phyloP scores from a whole-genome alignment of 2,113 vertebrate species.

The Castor canadensis region DNA sequence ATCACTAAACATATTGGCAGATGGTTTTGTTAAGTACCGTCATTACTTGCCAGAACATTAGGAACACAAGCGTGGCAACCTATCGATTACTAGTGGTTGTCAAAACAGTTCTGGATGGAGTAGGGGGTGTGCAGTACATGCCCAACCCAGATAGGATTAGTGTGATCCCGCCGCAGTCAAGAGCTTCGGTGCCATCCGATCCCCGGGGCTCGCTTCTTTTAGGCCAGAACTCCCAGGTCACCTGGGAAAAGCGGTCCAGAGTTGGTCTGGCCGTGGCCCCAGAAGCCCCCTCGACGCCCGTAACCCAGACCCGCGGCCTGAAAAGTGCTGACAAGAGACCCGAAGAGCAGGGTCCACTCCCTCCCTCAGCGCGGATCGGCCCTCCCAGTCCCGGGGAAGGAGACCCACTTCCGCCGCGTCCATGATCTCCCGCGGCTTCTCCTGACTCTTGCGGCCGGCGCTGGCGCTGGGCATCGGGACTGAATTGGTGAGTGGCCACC shows the following conservation, averaged over 20 bases:
- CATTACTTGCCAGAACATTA: background rate
- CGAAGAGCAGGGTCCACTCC: background rate
- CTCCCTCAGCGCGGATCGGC: background rate
- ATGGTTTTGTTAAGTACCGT: background rate
- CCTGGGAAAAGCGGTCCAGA: background rate
- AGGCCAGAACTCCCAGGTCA: background rate
- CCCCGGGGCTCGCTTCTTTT: background rate
- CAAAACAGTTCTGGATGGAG: background rate
- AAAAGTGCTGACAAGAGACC: background rate
- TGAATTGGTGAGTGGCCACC: background rate
- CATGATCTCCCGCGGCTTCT: constrained; percentile 78
- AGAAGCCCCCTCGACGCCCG: background rate
- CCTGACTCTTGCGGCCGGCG: constrained; percentile 78
- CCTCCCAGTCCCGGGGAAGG: constrained; percentile 29
- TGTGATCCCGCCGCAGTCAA: background rate
- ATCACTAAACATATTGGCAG: background rate
- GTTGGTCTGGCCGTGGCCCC: background rate
- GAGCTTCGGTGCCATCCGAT: background rate
- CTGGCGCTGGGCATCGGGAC: constrained; percentile 84
- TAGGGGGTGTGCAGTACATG: background rate
- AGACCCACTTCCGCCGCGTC: constrained; percentile 85
- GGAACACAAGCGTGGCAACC: background rate
- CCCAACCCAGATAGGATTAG: background rate
- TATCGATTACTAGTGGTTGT: background rate
- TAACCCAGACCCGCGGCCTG: background rate